Base-by-base conservation (phyloP, 2,797 vertebrate genomes). In the Eulemur albifrons region DNA sequence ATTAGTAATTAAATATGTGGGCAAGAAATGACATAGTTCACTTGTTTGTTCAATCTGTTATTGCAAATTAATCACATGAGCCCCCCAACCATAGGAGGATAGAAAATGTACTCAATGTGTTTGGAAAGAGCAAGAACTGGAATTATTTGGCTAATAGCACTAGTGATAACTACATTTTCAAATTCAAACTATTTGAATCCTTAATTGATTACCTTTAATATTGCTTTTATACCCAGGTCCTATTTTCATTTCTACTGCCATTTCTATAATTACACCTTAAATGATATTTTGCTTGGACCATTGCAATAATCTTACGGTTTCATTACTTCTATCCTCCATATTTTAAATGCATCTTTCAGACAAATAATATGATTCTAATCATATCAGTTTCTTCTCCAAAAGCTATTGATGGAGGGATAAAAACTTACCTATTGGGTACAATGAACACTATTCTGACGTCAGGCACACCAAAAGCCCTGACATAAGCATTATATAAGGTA, bases 321-420 rank as follows among this genome's bases (percentile, higher is more conserved):
- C 14, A 79, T 59, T 69, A 50, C 27, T 79, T 81, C 32, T 48
- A 45, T 23, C 52, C 45, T 73, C 85, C 13, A 0, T 67, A 69
- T 90, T 93, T 93, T 88, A 65, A 91, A 54, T 38, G 10, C n/a
- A 85, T 52, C 13, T 27, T 90, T 93, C 48, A 83, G 35, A 72
- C 6, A 81, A 70, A 79, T 54, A 10, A 43, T 63, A 67, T 69
- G 23, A 7, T 40, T 65, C 25, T 67, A 80, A 35, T 72, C 30
- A 10, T 38, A 70, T 27, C 27, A 75, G 11, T 83, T 85, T 17
- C 25, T 72, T 61, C 45, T 79, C 76, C 40, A 90, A 54, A 69
- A 95, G 23, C 35, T 72, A 82, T 79, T 86, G 40, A 80, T 72
- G 17, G 63, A 67, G 8, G 32, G 32, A n/a, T 67, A 67, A 67